Evolutionary conservation across 1,140 invertebrate genomes (phyloP), one percentile per base, ranked within the genome.

Genomic region (Samia ricini): DNA sequence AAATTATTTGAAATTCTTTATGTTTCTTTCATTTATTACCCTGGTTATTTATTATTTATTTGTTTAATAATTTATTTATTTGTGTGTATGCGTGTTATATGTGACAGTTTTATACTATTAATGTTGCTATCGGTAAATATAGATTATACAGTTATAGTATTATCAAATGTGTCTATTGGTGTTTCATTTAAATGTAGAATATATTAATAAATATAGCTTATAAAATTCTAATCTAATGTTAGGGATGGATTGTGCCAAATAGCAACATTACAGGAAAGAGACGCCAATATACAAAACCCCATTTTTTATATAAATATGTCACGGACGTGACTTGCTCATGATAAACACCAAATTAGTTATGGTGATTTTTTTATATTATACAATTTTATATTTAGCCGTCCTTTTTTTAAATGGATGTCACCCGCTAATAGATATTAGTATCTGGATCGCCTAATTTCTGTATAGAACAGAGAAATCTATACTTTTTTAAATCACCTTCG

Each of bases 201-300:
- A 76, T 79, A 80, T 68, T 59, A 68, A 79, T 77, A 66, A 71
- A 64, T 69, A 69, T 74, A 66, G 56, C 24, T 4, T 60, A 66
- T 68, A 63, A 61, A 26, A 74, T 68, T 63, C 68, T 76, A 68
- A 51, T 69, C 64, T 72, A 69, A 63, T 58, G 56, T 69, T 69
- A 69, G 59, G 60, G 60, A 63, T 66, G 48, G 48, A 68, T 63
- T 82, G 85, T 88, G 85, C 85, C 85, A 88, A 88, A 85, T 74
- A 62, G 65, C 73, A 81, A 79, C 72, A 78, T 73, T 85, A 88
- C 84, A 87, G 82, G 83, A 78, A 74, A 71, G 20, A 60, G 56
- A 69, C 68, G 81, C 82, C 79, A 84, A 84, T 77, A 68, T 71
- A 69, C 55, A 66, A 23, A 51, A 71, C 74, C 68, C 73, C 75